phyloP scores from a whole-genome alignment of 2,797 vertebrate species.

The Rallus crepitans region DNA sequence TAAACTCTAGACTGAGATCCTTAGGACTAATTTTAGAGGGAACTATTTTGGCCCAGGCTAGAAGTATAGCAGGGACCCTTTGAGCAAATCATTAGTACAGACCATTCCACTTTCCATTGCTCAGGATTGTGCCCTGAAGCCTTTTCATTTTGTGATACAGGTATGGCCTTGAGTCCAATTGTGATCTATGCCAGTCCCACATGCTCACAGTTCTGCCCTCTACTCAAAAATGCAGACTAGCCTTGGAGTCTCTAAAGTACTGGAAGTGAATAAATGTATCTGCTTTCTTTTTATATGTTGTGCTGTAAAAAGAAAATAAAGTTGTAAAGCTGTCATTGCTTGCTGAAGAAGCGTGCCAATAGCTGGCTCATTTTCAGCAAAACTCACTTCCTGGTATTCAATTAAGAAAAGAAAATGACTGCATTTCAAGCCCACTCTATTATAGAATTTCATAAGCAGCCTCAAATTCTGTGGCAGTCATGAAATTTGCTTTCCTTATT shows the following conservation, averaged over 20 bases:
- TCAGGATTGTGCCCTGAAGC: not conserved
- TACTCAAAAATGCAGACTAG: not conserved
- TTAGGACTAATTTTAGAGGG: not conserved
- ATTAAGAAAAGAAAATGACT: slow-evolving; percentile 44
- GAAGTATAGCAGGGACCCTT: not conserved
- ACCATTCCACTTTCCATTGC: not conserved
- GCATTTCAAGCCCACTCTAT: slow-evolving; percentile 29
- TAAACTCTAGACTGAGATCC: not conserved
- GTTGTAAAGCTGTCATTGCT: not conserved
- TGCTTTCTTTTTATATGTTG: slow-evolving; percentile 57
- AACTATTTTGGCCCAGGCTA: not conserved
- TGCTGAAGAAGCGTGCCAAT: not conserved
- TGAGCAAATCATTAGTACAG: not conserved
- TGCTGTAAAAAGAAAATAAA: slow-evolving; percentile 63
- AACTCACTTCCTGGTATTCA: slow-evolving; percentile 21
- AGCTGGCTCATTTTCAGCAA: slow-evolving; percentile 16
- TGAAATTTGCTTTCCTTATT: slow-evolving; percentile 27
- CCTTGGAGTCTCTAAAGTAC: slow-evolving; percentile 24
- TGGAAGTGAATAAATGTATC: slow-evolving; percentile 56
- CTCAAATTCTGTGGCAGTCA: not conserved
- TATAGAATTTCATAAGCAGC: slow-evolving; percentile 36
- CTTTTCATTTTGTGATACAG: not conserved
- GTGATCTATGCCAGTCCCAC: not conserved
- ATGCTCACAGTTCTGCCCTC: not conserved
- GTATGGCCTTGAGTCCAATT: accelerated